A percentile compares a stretch with the other conserved stretches of the same genome.
Evolutionary conservation across 2,888 invertebrate genomes (phyloP).

Genomic region (Noctua pronuba): DNA sequence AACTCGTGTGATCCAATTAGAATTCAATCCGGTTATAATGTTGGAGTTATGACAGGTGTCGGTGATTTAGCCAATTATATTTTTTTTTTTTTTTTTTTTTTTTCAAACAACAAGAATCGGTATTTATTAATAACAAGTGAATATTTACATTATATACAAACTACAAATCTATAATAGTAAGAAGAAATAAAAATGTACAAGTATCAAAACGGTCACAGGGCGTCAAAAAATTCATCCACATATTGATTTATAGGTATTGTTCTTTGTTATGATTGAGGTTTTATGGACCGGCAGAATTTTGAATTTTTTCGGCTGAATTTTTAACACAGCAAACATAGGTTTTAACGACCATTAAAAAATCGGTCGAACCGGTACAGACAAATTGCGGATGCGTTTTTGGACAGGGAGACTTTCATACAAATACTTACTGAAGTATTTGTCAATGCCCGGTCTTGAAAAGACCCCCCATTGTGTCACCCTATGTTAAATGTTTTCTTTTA

Average conservation of each 20-base stretch:
- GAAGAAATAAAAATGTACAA: too few relatives aligned
- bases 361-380: neutral
- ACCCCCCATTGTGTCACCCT: too few relatives aligned
- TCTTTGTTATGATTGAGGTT: constrained; percentile 38
- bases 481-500: too few relatives aligned
- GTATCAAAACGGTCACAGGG: too few relatives aligned
- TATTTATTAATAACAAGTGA: too few relatives aligned
- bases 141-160: too few relatives aligned
- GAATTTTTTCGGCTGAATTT: neutral
- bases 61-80: constrained; percentile 24
- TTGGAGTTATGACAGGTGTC: constrained; percentile 49
- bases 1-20: constrained; percentile 51
- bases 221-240: too few relatives aligned
- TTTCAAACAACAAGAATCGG: too few relatives aligned
- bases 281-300: neutral
- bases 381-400: neutral
- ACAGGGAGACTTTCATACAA: neutral
- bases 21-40: constrained; percentile 57
- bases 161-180: too few relatives aligned
- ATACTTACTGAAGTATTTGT: neutral
- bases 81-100: too few relatives aligned
- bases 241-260: constrained; percentile 41
- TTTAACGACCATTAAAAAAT: neutral
- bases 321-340: neutral
- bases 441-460: neutral